These are phyloP conservation scores for Protobothrops flavoviridis DNA, from an alignment of 2,113 vertebrate genomes.

Conservation along the genomic window DNA sequence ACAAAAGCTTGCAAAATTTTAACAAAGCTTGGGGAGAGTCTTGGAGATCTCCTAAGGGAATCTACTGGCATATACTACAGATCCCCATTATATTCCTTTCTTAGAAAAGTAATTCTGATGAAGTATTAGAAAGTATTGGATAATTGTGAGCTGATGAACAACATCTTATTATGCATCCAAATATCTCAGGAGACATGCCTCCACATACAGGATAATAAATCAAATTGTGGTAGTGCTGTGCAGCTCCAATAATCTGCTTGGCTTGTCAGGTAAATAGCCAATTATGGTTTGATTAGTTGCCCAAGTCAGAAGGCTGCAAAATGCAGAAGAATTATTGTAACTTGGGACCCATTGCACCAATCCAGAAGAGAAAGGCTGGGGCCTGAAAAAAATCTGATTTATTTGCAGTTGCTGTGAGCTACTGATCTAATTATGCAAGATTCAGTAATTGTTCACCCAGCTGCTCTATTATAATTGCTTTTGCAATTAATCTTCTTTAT, in stretches of 20 bases:
- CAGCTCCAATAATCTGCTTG: neutral
- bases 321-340: neutral
- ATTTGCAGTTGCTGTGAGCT: neutral
- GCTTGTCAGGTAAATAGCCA: conserved; percentile 26
- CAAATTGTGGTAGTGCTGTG: neutral
- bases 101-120: neutral
- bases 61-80: neutral
- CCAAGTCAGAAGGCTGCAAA: neutral
- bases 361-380: neutral
- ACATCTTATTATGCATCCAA: conserved; percentile 20
- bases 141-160: neutral
- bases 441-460: neutral
- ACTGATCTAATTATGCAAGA: neutral
- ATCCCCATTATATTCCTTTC: neutral
- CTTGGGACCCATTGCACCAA: neutral
- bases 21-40: neutral
- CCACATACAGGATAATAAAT: conserved; percentile 2
- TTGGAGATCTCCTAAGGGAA: neutral
- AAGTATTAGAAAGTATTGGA: neutral
- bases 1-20: neutral
- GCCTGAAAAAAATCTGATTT: neutral
- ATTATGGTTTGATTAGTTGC: conserved; percentile 26
- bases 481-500: neutral
- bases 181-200: neutral
- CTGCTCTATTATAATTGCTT: conserved; percentile 1